Evolutionary conservation across 2,797 vertebrate genomes (phyloP).

Genomic region (Nasua narica): DNA sequence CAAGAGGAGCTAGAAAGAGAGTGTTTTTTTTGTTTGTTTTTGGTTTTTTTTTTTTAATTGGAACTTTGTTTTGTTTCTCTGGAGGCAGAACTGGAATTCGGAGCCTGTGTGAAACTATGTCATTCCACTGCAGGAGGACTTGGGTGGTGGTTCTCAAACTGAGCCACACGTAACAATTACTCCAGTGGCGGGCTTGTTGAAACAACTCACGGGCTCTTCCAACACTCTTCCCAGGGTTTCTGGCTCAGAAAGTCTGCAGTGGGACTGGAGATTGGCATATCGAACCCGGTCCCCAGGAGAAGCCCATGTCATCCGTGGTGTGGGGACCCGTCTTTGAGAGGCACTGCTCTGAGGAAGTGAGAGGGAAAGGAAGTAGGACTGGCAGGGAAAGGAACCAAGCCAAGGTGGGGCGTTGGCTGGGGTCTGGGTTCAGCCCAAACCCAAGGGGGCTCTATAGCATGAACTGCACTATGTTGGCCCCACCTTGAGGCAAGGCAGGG

Average conservation of each 20-base stretch:
- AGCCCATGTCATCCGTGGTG: neutral
- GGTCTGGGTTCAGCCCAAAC: neutral
- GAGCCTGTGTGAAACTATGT: neutral
- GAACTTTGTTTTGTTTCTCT: neutral
- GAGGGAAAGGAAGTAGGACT: neutral
- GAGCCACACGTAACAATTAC: accelerated
- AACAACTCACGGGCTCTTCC: neutral
- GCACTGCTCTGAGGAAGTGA: neutral
- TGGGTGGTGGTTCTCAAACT: neutral
- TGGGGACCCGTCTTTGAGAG: neutral
- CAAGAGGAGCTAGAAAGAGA: neutral
- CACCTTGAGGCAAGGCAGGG: neutral
- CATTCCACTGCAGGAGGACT: neutral
- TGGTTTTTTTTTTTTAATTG: neutral
- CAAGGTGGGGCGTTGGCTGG: neutral
- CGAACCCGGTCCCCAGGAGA: neutral
- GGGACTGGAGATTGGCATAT: neutral
- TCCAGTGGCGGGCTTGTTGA: neutral
- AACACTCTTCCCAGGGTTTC: neutral
- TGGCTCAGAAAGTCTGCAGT: neutral
- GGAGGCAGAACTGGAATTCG: neutral
- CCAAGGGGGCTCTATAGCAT: accelerated
- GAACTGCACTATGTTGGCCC: neutral
- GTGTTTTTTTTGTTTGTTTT: too few species aligned
- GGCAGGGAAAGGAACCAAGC: neutral